phyloP scores from a whole-genome alignment of 2,797 vertebrate species.

The Heteromormyrus szaboi region DNA sequence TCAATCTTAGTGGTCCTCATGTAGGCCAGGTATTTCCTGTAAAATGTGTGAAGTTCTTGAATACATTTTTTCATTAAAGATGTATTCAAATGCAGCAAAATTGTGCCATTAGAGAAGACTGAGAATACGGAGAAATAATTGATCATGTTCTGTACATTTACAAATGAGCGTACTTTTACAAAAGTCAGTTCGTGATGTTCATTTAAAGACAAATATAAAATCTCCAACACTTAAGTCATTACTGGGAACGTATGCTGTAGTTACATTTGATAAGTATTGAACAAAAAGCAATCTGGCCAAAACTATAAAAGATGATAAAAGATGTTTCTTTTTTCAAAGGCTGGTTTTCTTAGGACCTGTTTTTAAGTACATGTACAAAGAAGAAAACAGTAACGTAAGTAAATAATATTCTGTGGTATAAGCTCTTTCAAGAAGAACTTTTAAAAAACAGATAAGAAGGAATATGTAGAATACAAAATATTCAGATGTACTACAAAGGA shows the following conservation, averaged over 20 bases:
- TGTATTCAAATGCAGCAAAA: neutral
- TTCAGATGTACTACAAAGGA: conserved; percentile 6
- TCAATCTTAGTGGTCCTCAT: neutral
- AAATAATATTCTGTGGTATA: neutral
- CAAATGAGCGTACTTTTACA: neutral
- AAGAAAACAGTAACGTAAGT: neutral
- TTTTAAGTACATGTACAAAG: neutral
- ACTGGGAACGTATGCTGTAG: neutral
- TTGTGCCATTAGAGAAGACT: neutral
- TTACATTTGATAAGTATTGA: neutral
- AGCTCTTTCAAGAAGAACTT: neutral
- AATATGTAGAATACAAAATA: conserved; percentile 4
- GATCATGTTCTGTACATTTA: neutral
- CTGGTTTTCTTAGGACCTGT: neutral
- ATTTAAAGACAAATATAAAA: neutral
- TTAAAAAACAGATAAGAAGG: neutral
- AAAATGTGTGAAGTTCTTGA: neutral
- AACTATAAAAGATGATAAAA: neutral
- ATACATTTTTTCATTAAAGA: neutral
- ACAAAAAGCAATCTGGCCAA: neutral
- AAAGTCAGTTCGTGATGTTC: neutral
- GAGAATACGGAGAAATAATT: neutral
- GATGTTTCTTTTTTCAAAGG: neutral
- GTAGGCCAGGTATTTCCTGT: neutral
- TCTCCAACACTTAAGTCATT: neutral